Base-by-base conservation (phyloP, 2,797 vertebrate species). In the Diplodus puntazzo region DNA sequence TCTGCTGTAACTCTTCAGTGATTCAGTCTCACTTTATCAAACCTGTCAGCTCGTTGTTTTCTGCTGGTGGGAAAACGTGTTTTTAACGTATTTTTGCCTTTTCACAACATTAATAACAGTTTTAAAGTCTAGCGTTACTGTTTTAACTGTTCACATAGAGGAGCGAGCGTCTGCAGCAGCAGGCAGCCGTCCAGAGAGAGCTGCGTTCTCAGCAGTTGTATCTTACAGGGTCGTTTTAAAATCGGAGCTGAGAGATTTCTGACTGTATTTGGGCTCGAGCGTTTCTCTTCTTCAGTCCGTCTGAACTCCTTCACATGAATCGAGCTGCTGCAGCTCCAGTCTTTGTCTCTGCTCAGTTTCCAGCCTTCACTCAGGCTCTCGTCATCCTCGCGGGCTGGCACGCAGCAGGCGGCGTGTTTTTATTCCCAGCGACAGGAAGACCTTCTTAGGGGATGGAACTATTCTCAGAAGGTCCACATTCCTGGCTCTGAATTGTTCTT, bases 401-500 rank as follows among this genome's bases (percentile, higher is more conserved):
- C 13, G 1, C 20, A 45, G 3, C 16, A 0, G 10, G 1, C 20
- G 5, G 2, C 3, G 1, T 79, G 48, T 62, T 78, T 75, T 60
- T 45, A 48, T 25, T 64, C 53, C 48, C 48, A 46, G 27, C 10
- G 17, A 75, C 61, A 78, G 67, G 42, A 85, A 78, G 61, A 2
- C 50, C 21, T 77, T 42, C 46, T 77, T 58, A 21, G 67, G 16
- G 55, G 21, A 39, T 17, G 57, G 3, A 48, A 62, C 63, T 84
- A 50, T 72, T 75, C 71, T 75, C 42, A 69, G 79, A 2, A 16
- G 34, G 14, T 5, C 39, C 1, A 23, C 69, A 52, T 63, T 77
- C 50, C 69, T 65, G 59, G 9, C 21, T 60, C 62, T 62, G 30
- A 30, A 67, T 46, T 72, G 75, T 69, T 81, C 25, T 65, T 64